A percentile compares a stretch with the other conserved stretches of the same genome.
phyloP scores from a whole-genome alignment of 37 sponge, comb jelly and placozoan genomes.

The Cliona cf. orientalis region DNA sequence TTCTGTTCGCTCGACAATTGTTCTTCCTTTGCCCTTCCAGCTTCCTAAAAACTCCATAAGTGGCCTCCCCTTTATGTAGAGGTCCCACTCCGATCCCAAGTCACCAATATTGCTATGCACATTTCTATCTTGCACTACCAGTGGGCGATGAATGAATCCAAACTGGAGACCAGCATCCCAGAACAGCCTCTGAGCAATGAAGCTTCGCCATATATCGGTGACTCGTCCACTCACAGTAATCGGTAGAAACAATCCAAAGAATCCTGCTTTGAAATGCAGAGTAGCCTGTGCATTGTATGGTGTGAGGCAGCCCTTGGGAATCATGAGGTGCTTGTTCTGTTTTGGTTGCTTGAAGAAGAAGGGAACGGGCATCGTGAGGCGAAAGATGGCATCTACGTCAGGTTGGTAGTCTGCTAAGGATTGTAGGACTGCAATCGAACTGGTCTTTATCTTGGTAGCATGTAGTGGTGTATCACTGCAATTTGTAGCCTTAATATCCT shows the following conservation, averaged over 20 bases:
- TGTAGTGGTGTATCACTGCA: constrained; percentile 15
- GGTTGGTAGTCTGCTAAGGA: constrained; percentile 65
- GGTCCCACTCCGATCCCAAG: constrained; percentile 41
- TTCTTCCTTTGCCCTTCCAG: constrained; percentile 36
- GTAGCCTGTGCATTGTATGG: constrained; percentile 74
- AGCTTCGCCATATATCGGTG: constrained; percentile 73
- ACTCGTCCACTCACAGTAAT: constrained; percentile 50
- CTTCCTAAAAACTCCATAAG: constrained; percentile 42
- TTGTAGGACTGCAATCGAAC: constrained; percentile 50
- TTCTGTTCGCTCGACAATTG: constrained; percentile 43
- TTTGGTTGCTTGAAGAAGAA: constrained; percentile 34
- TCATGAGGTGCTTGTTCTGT: constrained; percentile 36
- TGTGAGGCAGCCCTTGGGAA: constrained; percentile 44
- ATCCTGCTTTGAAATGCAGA: constrained; percentile 32
- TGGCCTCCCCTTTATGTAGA: constrained; percentile 50
- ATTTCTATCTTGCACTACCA: constrained; percentile 56
- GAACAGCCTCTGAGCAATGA: constrained; percentile 46
- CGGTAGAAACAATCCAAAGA: constrained; percentile 62
- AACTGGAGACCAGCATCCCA: constrained; percentile 54
- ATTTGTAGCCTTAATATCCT: constrained; percentile 19
- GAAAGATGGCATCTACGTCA: constrained; percentile 71
- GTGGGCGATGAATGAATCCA: constrained; percentile 38
- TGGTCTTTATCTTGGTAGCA: not conserved
- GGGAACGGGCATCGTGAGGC: constrained; percentile 57
- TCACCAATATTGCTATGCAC: constrained; percentile 44